These are phyloP conservation scores for Cephalopholis sonnerati DNA, from an alignment of 2,113 vertebrate genomes.

Conservation along the genomic window DNA sequence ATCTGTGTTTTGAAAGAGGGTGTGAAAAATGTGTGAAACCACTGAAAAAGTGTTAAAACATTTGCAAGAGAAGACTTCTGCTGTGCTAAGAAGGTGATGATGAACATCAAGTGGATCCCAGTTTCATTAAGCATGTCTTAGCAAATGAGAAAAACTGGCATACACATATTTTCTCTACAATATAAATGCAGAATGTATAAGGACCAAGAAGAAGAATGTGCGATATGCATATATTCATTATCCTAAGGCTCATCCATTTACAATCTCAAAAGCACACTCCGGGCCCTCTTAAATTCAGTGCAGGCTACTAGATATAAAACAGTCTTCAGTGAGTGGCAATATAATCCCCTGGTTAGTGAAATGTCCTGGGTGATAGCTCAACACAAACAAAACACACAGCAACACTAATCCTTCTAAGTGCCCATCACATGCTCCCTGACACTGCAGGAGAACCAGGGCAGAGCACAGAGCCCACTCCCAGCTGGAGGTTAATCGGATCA, in stretches of 20 bases:
- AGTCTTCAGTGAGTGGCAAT: slow-evolving; percentile 39
- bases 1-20: no score
- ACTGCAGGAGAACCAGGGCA: slow-evolving; percentile 55
- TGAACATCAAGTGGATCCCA: no score
- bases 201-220: not conserved
- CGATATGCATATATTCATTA: not conserved
- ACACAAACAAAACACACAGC: slow-evolving; percentile 72
- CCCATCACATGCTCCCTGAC: slow-evolving; percentile 70
- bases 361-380: slow-evolving; percentile 56
- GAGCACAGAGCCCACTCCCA: slow-evolving; percentile 54
- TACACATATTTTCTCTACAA: not conserved
- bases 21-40: no score
- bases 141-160: no score
- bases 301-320: slow-evolving; percentile 30
- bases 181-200: not conserved
- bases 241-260: slow-evolving; percentile 14
- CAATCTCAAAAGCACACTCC: slow-evolving; percentile 14
- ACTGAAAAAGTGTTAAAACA: no score
- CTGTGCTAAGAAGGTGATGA: no score
- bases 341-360: slow-evolving; percentile 65
- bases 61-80: no score
- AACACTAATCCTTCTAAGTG: slow-evolving; percentile 77
- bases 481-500: slow-evolving; percentile 79
- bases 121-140: no score
- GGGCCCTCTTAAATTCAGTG: slow-evolving; percentile 48